Percentiles rank a stretch among this genome's conserved stretches.
Conservation (phyloP, 2,888 invertebrate species). For the Pristionchus fissidentatus region DNA sequence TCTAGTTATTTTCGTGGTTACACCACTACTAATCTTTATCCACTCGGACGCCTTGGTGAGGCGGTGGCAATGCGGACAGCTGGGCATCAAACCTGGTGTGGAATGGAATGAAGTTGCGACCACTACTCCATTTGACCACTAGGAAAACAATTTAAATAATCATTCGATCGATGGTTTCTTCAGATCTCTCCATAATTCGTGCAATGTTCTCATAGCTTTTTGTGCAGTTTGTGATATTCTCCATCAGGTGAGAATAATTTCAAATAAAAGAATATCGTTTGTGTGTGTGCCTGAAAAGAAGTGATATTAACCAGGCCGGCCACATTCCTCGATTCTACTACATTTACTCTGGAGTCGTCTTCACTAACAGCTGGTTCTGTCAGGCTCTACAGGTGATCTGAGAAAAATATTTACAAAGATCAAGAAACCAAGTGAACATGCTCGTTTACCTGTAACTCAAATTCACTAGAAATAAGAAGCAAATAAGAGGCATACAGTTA, state of each 20-base stretch:
- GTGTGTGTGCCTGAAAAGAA: too few relatives aligned
- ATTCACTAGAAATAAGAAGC: not conserved
- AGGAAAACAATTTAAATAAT: too few relatives aligned
- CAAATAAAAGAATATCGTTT: too few relatives aligned
- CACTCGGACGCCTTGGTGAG: too few relatives aligned
- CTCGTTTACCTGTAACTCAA: not conserved
- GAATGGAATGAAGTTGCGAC: too few relatives aligned
- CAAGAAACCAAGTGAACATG: not conserved
- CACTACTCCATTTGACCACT: too few relatives aligned
- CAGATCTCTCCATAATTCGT: slow-evolving; percentile 33
- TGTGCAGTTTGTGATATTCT: slow-evolving; percentile 26
- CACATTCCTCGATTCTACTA: slow-evolving; percentile 42
- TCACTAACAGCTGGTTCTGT: slow-evolving; percentile 40
- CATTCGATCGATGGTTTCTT: not conserved
- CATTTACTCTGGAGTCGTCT: slow-evolving; percentile 40
- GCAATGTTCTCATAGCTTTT: slow-evolving; percentile 28
- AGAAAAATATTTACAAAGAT: not conserved
- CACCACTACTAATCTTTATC: too few relatives aligned
- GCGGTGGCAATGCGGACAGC: too few relatives aligned
- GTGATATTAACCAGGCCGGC: slow-evolving; percentile 30
- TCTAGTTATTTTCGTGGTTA: too few relatives aligned
- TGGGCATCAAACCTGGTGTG: too few relatives aligned
- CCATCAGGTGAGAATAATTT: slow-evolving; percentile 4
- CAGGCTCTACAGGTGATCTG: not conserved
- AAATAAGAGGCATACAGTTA: too few relatives aligned